Base-by-base conservation (phyloP, 2,797 vertebrate genomes). In the Agapornis canus region DNA sequence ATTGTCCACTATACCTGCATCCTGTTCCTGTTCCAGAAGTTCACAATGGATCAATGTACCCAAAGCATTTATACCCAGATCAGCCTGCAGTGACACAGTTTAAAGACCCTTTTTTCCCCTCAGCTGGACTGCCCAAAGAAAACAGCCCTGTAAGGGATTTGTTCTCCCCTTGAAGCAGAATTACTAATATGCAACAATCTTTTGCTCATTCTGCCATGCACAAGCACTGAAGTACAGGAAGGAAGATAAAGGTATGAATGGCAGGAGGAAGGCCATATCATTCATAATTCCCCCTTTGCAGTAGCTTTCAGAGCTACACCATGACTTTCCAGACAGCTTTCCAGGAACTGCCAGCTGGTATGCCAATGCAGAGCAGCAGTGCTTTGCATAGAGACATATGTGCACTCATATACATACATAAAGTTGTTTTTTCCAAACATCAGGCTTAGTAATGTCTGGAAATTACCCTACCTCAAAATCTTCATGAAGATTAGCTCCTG, bases 1-100 rank as follows among this genome's bases (percentile, higher is more conserved):
- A 97, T 96, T 94, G 87, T 73, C 56, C 4, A 19, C 85, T 90
- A 92, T 96, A 91, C 94, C 89, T 90, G 85, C 88, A 95, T 96
- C 96, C 95, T 96, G 95, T 96, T 97, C 95, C 94, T 94, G 95
- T 96, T 96, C 95, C 95, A 95, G 81, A 27, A 94, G 85, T 71
- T 92, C 72, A 96, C 95, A 96, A 96, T 96, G 80, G 80, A 89
- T 92, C 94, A 90, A 77, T 82, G 94, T 91, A 90, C 89, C 66
- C 68, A 10, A 76, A 91, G 63, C 63, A 72, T 94, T 96, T 86
- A 35, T 63, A 76, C 14, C 27, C 89, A 95, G 40, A 86, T 37
- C 77, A 94, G 86, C 85, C 80, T 84, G 66, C 35, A 81, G 70
- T 14, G 4, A 61, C 61, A 75, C 15, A 18, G 45, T 71, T 91